Percentiles rank a stretch among this genome's conserved stretches.
These are phyloP conservation scores for Ciconia boyciana DNA, from an alignment of 2,113 vertebrate species.

Conservation along the genomic window DNA sequence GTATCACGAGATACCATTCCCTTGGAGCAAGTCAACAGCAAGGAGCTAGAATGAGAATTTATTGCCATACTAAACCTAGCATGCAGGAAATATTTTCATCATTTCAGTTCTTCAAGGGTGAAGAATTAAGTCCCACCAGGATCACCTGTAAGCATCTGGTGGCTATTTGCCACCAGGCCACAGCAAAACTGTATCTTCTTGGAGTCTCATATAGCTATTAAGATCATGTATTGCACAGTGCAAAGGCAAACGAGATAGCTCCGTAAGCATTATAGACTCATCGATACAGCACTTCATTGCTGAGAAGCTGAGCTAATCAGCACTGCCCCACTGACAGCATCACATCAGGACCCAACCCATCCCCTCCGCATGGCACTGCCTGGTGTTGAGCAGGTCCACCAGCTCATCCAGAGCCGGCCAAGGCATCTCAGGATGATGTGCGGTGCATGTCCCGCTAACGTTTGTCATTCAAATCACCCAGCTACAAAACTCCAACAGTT, in stretches of 20 bases:
- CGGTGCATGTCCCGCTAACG: fast-evolving
- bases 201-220: not conserved
- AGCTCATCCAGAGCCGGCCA: not conserved
- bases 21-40: not conserved
- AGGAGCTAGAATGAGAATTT: not conserved
- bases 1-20: not conserved
- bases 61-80: not conserved
- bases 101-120: not conserved
- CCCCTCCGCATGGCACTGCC: not conserved
- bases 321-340: not conserved
- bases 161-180: not conserved
- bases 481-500: not conserved
- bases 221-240: not conserved
- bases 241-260: not conserved
- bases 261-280: not conserved
- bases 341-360: not conserved
- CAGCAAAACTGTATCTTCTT: not conserved
- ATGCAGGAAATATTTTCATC: not conserved
- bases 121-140: not conserved
- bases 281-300: not conserved
- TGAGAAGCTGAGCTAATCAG: not conserved
- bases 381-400: not conserved
- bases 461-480: not conserved
- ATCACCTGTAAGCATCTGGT: not conserved
- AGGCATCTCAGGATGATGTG: fast-evolving